phyloP scores from a whole-genome alignment of 2,113 vertebrate species.

The Megaptera novaeangliae region DNA sequence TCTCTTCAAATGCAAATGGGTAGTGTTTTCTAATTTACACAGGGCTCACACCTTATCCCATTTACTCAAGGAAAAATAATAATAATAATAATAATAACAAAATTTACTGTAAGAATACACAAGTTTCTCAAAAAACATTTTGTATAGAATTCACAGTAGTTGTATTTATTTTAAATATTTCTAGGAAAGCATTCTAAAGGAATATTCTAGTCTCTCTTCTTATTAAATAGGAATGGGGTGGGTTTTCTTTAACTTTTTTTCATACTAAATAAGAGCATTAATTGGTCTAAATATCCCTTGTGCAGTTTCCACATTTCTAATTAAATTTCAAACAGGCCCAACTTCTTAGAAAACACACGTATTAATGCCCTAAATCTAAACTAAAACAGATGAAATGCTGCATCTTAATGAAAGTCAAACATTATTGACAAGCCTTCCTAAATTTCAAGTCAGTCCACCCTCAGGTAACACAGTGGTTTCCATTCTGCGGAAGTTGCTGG shows the following conservation, averaged over 20 bases:
- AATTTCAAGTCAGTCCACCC: not conserved
- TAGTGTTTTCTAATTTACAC: not conserved
- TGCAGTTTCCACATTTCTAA: conserved; percentile 11
- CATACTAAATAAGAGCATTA: conserved; percentile 5
- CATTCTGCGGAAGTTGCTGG: not conserved
- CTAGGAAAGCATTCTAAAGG: not conserved
- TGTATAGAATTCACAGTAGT: not conserved
- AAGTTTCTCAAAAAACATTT: not conserved
- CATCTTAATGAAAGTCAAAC: not conserved
- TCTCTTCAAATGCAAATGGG: not conserved
- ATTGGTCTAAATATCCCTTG: not conserved
- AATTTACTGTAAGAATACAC: not conserved
- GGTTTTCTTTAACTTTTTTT: not conserved
- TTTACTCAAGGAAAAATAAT: conserved; percentile 28
- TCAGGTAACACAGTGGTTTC: not conserved
- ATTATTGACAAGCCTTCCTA: not conserved
- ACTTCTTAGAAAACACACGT: conserved; percentile 3
- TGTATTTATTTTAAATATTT: conserved; percentile 14
- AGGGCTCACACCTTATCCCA: not conserved
- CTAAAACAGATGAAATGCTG: not conserved
- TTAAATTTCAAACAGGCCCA: conserved; percentile 21
- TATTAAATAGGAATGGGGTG: not conserved
- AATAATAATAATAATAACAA: not conserved
- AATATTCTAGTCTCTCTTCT: not conserved
- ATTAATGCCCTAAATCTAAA: conserved; percentile 20